These are phyloP conservation scores for Thaumetopoea pityocampa DNA, from an alignment of 1,140 invertebrate species.

Conservation along the genomic window DNA sequence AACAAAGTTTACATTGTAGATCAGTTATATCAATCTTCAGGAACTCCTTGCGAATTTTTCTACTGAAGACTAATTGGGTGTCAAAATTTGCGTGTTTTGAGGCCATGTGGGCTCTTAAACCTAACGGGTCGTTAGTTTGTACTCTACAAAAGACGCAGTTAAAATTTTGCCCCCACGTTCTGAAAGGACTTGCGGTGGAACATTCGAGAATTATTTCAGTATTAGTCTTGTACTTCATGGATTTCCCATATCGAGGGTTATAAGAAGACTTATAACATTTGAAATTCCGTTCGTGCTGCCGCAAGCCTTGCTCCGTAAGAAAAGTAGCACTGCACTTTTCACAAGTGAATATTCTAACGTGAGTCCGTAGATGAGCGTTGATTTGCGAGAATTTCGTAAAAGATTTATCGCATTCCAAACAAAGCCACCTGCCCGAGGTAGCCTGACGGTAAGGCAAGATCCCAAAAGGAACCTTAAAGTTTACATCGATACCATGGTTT, in stretches of 20 bases:
- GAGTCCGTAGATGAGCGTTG: slow-evolving; percentile 53
- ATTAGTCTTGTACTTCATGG: slow-evolving; percentile 54
- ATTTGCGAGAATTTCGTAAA: slow-evolving; percentile 59
- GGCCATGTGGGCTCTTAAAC: slow-evolving; percentile 55
- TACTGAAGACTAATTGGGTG: slow-evolving; percentile 52
- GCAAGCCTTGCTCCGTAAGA: slow-evolving; percentile 54
- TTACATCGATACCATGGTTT: slow-evolving; percentile 46
- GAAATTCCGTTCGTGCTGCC: slow-evolving; percentile 59
- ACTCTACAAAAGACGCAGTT: slow-evolving; percentile 62
- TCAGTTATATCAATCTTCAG: slow-evolving; percentile 63
- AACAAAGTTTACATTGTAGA: slow-evolving; percentile 61
- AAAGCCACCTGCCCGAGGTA: slow-evolving; percentile 50
- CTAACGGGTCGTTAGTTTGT: slow-evolving; percentile 56
- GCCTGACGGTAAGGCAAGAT: slow-evolving; percentile 56
- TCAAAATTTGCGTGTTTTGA: slow-evolving; percentile 55
- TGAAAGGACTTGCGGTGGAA: slow-evolving; percentile 59
- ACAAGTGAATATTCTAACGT: slow-evolving; percentile 62
- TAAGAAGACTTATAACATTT: slow-evolving; percentile 59
- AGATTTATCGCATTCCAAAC: slow-evolving; percentile 56
- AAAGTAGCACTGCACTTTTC: slow-evolving; percentile 63
- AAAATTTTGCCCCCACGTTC: slow-evolving; percentile 64
- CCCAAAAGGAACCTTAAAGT: slow-evolving; percentile 58
- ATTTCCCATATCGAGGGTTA: slow-evolving; percentile 59
- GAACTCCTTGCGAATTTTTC: slow-evolving; percentile 57
- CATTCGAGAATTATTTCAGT: slow-evolving; percentile 64